Evolutionary conservation across 1,140 invertebrate genomes (phyloP), one percentile per base, ranked within the genome.

Genomic region (Drosophila pandora): DNA sequence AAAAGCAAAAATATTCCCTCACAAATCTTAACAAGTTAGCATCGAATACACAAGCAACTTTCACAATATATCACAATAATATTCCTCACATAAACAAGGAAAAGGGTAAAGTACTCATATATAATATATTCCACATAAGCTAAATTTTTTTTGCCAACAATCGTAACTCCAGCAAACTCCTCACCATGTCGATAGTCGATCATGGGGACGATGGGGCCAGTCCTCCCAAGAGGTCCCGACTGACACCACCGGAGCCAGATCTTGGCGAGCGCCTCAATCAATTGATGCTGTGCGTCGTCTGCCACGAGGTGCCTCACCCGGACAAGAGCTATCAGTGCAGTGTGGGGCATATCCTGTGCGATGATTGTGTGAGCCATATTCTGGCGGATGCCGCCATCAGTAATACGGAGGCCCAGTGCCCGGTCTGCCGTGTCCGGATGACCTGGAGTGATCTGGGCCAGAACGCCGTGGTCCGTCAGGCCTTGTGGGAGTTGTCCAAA

Each of bases 321-420:
- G 41, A 43, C 17, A 43, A 43, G 41, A 21, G 41, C 6, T 43
- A 43, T 13, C 41, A 43, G 41, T 43, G 41, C 41, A 13, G n/a
- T 0, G 17, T 43, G 17, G 41, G 41, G 1, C 41, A 43, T 13
- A 43, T 43, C 41, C 13, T 43, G 1, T 43, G 41, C 13, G 13
- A 43, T 3, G 41, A 43, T 9, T 43, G 41, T 43, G 41, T 43
- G 5, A 43, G n/a, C 41, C 41, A 43, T 13, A 43, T 43, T 6
- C 41, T 43, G 41, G 41, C 41, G 2, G 41, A 43, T 43, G 41
- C 41, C 41, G 13, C 13, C n/a, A 43, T 43, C 2, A 43, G 5
- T 8, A 2, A 2, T 13, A 8, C 4, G 6, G 41, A 43, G 41
- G 41, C 41, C 41, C 41, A 17, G 13, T 43, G 41, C 8, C 41